Base-by-base conservation (phyloP, 2,113 vertebrate genomes). In the Uria aalge region DNA sequence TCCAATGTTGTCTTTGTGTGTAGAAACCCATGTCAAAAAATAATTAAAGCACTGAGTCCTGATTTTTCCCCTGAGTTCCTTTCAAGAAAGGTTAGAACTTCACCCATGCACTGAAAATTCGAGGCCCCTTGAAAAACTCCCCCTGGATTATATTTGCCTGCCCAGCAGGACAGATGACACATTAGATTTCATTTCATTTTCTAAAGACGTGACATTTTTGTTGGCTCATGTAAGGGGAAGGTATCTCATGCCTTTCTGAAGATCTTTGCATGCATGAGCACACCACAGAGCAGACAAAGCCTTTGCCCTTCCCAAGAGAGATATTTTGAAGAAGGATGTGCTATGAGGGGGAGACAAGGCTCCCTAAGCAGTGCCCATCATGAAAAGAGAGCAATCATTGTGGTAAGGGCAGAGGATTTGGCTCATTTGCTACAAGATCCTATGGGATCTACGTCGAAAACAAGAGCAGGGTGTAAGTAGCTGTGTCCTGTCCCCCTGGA, bases 141-240 rank as follows among this genome's bases (percentile, higher is more conserved):
- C 29, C 47, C 81, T 11, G 26, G 69, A 20, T 67, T 52, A 6
- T 56, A 24, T 87, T 50, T 76, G 48, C 64, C 38, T n/a, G 43
- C 40, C 48, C 73, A 45, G 63, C 48, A 72, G 69, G 47, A 22
- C 7, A 71, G 79, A 30, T 77, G 79, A 84, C 34, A 17, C 79
- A 24, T 43, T 41, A n/a, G 88, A 73, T 94, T 96, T 75, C 23
- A 87, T 84, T 89, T 89, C 24, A 5, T 75, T 95, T 94, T 87
- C 92, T 89, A 73, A 82, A 57, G 88, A 94, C 6, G 20, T 89
- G 96, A 92, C 92, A 96, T 94, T 95, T 93, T 84, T 87, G 86
- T 96, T 95, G 95, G 94, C 92, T 97, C 57, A 0, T 9, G 45
- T 2, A 56, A 92, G 23, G 91, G 86, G 80, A 95, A 92, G 77